phyloP scores from a whole-genome alignment of 2,888 invertebrate genomes.

The Argynnis bischoffii region DNA sequence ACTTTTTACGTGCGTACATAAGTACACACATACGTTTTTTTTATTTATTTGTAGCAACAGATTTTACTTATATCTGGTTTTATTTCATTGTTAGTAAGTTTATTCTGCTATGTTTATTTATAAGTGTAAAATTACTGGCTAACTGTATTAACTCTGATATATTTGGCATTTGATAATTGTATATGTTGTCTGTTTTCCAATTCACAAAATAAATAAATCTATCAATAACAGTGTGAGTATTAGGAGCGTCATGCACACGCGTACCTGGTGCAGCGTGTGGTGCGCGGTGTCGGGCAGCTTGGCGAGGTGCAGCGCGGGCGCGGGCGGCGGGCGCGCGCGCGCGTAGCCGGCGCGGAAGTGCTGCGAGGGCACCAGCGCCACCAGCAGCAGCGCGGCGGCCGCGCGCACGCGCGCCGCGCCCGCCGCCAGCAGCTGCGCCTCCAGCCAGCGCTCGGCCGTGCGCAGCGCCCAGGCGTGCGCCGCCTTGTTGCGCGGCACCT shows the following conservation, averaged over 20 bases:
- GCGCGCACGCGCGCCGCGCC: slow-evolving; percentile 91
- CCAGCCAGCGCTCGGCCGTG: slow-evolving; percentile 95
- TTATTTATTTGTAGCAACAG: too few relatives aligned
- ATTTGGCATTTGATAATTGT: too few relatives aligned
- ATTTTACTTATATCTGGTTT: too few relatives aligned
- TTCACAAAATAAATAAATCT: too few relatives aligned
- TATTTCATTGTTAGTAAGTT: too few relatives aligned
- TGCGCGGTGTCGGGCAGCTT: slow-evolving; percentile 77
- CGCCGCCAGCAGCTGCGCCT: slow-evolving; percentile 93
- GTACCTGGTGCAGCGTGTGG: slow-evolving; percentile 79
- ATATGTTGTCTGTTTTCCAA: too few relatives aligned
- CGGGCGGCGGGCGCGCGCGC: slow-evolving; percentile 80
- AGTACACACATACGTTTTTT: too few relatives aligned
- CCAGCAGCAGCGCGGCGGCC: slow-evolving; percentile 94
- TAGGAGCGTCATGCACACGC: not conserved
- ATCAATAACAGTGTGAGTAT: too few relatives aligned
- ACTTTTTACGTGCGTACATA: too few relatives aligned
- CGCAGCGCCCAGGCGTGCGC: slow-evolving; percentile 96
- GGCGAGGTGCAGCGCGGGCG: slow-evolving; percentile 65
- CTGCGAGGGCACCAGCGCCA: slow-evolving; percentile 94
- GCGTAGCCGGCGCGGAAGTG: slow-evolving; percentile 95
- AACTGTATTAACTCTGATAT: too few relatives aligned
- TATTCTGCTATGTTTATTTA: too few relatives aligned
- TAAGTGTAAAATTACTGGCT: too few relatives aligned
- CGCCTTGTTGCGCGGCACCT: slow-evolving; percentile 93